These are phyloP conservation scores for Strigops habroptila DNA, from an alignment of 2,113 vertebrate genomes.

Conservation along the genomic window DNA sequence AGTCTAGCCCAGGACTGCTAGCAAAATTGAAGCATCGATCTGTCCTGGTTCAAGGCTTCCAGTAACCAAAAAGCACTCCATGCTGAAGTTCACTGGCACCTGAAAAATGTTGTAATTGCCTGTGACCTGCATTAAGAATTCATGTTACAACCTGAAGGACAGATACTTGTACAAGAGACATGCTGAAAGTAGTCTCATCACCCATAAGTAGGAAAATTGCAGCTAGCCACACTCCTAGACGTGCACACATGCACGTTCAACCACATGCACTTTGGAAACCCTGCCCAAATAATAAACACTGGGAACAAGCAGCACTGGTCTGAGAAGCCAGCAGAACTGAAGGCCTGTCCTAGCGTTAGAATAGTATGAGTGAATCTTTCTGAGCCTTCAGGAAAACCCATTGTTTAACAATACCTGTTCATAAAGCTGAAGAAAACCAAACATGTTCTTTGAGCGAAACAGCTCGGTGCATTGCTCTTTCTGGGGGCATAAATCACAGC, in stretches of 20 bases:
- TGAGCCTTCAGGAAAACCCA: background rate
- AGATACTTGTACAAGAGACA: background rate
- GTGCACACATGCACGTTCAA: background rate
- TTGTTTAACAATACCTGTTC: background rate
- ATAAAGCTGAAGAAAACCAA: background rate
- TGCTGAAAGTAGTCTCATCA: background rate
- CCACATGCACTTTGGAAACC: background rate
- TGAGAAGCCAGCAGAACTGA: background rate
- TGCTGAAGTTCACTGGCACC: background rate
- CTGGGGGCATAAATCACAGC: background rate
- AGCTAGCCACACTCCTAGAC: background rate
- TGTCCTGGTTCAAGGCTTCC: conserved; percentile 39
- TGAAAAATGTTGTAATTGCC: background rate
- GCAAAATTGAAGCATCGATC: conserved; percentile 33
- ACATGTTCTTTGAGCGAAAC: background rate
- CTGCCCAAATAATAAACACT: background rate
- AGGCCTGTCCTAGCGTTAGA: background rate
- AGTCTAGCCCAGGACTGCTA: conserved; percentile 34
- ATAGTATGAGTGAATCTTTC: background rate
- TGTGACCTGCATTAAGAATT: background rate
- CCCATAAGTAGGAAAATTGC: background rate
- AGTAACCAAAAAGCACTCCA: background rate
- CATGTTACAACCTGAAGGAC: background rate
- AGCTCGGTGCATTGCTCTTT: background rate
- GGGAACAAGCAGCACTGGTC: background rate